These are phyloP conservation scores for Corydoras sp. DNA, from an alignment of 2,113 vertebrate genomes.

Conservation along the genomic window DNA sequence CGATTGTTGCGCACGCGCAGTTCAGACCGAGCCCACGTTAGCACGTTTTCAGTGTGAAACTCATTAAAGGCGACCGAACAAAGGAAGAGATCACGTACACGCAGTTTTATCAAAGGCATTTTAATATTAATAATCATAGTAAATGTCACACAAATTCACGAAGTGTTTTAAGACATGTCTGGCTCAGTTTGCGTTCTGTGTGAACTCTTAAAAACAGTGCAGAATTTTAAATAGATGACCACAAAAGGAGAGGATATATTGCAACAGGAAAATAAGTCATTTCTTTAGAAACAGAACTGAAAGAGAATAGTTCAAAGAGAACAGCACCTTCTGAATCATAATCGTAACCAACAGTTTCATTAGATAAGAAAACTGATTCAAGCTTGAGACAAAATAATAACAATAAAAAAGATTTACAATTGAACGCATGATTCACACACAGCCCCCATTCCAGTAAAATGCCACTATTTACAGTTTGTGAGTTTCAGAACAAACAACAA, in stretches of 20 bases:
- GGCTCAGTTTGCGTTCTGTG: conserved; percentile 74
- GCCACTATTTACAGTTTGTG: no score
- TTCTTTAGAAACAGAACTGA: conserved; percentile 56
- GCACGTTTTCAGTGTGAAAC: not conserved
- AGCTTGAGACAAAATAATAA: conserved; percentile 50
- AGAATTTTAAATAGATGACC: conserved; percentile 72
- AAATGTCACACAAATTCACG: conserved; percentile 75
- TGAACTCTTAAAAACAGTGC: conserved; percentile 73
- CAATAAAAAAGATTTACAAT: conserved; percentile 36
- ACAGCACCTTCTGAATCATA: conserved; percentile 70
- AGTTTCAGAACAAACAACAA: no score
- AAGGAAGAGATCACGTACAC: conserved; percentile 17
- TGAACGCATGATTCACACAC: not conserved
- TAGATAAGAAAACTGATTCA: conserved; percentile 55
- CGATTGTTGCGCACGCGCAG: no score
- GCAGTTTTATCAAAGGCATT: conserved; percentile 72
- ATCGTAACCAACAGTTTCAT: conserved; percentile 56
- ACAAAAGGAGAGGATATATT: conserved; percentile 69
- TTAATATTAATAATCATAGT: conserved; percentile 70
- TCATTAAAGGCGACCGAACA: not conserved
- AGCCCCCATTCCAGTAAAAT: not conserved
- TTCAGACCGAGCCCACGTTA: no score
- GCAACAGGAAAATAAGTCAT: conserved; percentile 70
- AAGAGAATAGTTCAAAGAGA: conserved; percentile 55
- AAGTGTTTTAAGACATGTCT: conserved; percentile 76